Conservation (phyloP, 1,140 invertebrate genomes). For the Heliconius nattereri region DNA sequence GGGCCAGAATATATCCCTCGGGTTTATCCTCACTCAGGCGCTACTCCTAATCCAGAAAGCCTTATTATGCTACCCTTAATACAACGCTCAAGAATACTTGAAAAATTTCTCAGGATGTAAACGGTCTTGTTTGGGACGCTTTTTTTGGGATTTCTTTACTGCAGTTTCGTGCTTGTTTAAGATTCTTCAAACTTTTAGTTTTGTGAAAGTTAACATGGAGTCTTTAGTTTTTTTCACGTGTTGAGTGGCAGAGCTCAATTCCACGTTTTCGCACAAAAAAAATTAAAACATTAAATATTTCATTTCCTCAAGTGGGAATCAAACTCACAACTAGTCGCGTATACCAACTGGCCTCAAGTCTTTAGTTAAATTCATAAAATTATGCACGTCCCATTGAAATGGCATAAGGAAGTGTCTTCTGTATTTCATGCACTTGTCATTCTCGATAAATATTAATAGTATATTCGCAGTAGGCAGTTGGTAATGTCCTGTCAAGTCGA, state of each 20-base stretch:
- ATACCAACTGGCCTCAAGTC: background rate
- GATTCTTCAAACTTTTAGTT: background rate
- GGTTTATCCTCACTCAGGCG: slow-evolving; percentile 80
- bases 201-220: background rate
- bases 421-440: slow-evolving; percentile 40
- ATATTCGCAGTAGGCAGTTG: slow-evolving; percentile 41
- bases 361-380: slow-evolving; percentile 5
- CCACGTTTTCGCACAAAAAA: too few relatives aligned
- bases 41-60: slow-evolving; percentile 79
- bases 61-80: slow-evolving; percentile 80
- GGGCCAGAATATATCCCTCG: slow-evolving; percentile 76
- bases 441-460: slow-evolving; percentile 53
- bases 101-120: slow-evolving; percentile 74
- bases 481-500: slow-evolving; percentile 45
- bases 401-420: slow-evolving; percentile 15
- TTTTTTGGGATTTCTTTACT: slow-evolving; percentile 38
- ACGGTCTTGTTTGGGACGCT: slow-evolving; percentile 62
- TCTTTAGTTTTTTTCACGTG: background rate
- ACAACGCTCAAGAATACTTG: slow-evolving; percentile 77
- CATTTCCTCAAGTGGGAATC: too few relatives aligned
- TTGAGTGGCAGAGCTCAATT: too few relatives aligned
- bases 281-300: too few relatives aligned
- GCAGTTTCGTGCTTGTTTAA: background rate
- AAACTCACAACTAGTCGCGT: too few relatives aligned
- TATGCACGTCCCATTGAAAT: slow-evolving; percentile 6